Base-by-base conservation (phyloP, 1,140 invertebrate species). In the Trigoniulus corallinus region DNA sequence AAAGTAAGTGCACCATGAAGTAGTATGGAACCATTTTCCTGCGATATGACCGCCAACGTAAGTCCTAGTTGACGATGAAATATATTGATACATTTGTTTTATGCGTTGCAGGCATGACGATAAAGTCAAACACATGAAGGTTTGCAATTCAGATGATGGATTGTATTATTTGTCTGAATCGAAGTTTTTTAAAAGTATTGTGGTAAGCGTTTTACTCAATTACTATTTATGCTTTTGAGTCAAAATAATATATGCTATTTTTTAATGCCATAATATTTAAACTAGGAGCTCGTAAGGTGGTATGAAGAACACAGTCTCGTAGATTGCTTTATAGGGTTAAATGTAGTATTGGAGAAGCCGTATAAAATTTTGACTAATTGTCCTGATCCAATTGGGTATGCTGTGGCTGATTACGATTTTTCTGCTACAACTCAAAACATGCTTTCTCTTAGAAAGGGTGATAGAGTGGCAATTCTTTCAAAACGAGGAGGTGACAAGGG, bases 71-170 rank as follows among this genome's bases (percentile, higher is more conserved):
- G n/a, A n/a, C n/a, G n/a, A n/a, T n/a, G n/a, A n/a, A n/a, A n/a
- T n/a, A n/a, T n/a, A n/a, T n/a, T n/a, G n/a, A n/a, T n/a, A n/a
- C n/a, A n/a, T n/a, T n/a, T n/a, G n/a, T n/a, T n/a, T n/a, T n/a
- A n/a, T n/a, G n/a, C 39, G 51, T 71, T 73, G 23, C 61, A 89
- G 84, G 62, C 82, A 80, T 55, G 78, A 82, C 58, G 78, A 80
- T 62, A 77, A 79, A 50, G 84, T 89, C 37, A 91, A 92, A 64
- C 91, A 95, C 66, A 95, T 96, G 77, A 81, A 86, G 66, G 81
- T 95, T 59, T 45, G 26, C 18, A 34, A 34, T 15, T 49, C 37
- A 22, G 53, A 53, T 22, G 72, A 78, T 59, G 72, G 76, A 40
- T 76, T 78, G 46, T 88, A 81, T 66, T 94, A 78, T 67, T 69